Conservation (phyloP, 2,113 vertebrate genomes). For the Aegotheles bennettii region DNA sequence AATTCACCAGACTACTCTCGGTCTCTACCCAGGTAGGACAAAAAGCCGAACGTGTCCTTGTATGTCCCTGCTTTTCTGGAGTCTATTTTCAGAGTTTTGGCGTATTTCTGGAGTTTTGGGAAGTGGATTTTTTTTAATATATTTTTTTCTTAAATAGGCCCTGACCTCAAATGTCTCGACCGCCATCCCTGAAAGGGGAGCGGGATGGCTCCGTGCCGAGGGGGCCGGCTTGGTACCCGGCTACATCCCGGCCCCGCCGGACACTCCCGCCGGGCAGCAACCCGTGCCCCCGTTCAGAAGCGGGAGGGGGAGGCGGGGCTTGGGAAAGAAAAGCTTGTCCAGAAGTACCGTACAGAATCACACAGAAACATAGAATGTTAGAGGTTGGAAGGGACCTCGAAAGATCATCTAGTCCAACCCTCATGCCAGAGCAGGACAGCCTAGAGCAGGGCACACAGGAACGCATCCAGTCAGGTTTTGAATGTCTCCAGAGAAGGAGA, state of each 20-base stretch:
- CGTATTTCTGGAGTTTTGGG: background rate
- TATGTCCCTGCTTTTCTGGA: background rate
- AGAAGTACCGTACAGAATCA: background rate
- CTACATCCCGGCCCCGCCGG: background rate
- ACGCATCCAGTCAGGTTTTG: too few species aligned
- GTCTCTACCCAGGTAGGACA: background rate
- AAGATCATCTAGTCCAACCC: too few species aligned
- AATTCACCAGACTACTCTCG: background rate
- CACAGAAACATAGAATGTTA: too few species aligned
- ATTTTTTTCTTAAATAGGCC: background rate
- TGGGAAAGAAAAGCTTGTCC: background rate
- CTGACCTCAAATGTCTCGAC: background rate
- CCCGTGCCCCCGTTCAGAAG: background rate
- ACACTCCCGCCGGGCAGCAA: background rate
- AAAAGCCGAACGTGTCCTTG: fast-evolving
- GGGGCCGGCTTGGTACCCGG: background rate
- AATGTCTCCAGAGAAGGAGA: too few species aligned
- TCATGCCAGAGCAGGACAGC: too few species aligned
- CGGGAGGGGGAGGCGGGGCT: background rate
- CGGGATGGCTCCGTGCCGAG: fast-evolving
- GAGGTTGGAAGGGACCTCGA: too few species aligned
- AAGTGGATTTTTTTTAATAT: background rate
- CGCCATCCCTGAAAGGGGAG: background rate
- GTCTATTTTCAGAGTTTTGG: background rate
- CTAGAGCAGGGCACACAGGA: too few species aligned